phyloP scores from a whole-genome alignment of 2,797 vertebrate species.

The Ispidina lecontei region DNA sequence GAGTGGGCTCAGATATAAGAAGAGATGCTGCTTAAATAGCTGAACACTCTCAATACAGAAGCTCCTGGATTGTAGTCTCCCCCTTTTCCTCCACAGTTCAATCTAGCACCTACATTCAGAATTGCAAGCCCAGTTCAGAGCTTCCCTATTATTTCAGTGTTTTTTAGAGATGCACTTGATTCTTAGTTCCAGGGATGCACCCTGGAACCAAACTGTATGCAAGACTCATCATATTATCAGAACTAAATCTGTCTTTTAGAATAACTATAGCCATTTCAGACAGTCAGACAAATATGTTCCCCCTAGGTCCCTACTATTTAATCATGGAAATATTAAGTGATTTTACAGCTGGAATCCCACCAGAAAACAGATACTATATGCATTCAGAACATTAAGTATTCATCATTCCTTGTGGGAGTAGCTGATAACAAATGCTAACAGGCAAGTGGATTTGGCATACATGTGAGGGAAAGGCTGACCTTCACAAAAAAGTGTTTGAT shows the following conservation, averaged over 20 bases:
- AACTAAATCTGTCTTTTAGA: background rate
- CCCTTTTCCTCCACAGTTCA: background rate
- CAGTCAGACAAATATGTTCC: background rate
- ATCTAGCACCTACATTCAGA: background rate
- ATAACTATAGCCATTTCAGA: background rate
- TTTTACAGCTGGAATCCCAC: constrained; percentile 47
- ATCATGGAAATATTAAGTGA: constrained; percentile 50
- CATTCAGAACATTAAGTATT: constrained; percentile 19
- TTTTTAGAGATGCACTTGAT: background rate
- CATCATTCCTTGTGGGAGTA: constrained; percentile 15
- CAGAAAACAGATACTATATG: constrained; percentile 20
- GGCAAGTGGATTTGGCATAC: background rate
- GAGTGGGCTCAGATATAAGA: background rate
- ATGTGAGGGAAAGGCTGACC: background rate
- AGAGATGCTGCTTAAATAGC: background rate
- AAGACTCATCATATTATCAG: background rate
- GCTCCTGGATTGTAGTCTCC: background rate
- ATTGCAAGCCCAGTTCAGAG: background rate
- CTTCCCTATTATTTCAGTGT: background rate
- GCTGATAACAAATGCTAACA: constrained; percentile 29
- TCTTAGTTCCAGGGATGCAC: background rate
- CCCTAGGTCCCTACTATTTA: constrained; percentile 10
- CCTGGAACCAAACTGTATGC: background rate
- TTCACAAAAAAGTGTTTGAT: background rate
- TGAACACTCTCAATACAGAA: background rate